Percentiles rank a stretch among this genome's conserved stretches.
Conservation (phyloP, 1,140 invertebrate genomes). For the Brachionus rotundiformis region DNA sequence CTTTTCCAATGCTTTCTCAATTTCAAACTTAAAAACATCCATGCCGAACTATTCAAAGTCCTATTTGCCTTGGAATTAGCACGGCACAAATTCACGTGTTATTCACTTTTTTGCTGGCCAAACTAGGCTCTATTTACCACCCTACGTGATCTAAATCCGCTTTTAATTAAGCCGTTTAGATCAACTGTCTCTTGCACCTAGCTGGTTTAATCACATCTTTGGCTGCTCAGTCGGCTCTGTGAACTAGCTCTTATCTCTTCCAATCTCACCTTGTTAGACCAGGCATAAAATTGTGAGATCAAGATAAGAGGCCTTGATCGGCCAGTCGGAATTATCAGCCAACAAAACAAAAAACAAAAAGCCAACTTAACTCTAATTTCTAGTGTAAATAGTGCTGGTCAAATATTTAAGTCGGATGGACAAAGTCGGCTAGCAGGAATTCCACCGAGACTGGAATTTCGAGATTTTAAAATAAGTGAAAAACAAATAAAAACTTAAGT, state of each 20-base stretch:
- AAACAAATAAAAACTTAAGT: slow-evolving; percentile 45
- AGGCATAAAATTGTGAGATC: slow-evolving; percentile 10
- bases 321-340: background rate
- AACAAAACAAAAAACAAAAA: background rate
- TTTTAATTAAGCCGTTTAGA: slow-evolving; percentile 1
- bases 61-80: slow-evolving; percentile 39
- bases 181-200: background rate
- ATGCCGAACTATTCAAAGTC: background rate
- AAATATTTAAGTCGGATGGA: slow-evolving; percentile 40
- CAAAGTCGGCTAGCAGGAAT: slow-evolving; percentile 1
- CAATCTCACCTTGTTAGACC: slow-evolving; percentile 36
- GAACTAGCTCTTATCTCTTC: slow-evolving; percentile 14
- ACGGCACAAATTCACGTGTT: slow-evolving; percentile 34
- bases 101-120: background rate
- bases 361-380: slow-evolving; percentile 44
- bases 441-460: slow-evolving; percentile 30
- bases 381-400: slow-evolving; percentile 23
- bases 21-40: slow-evolving; percentile 3
- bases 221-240: background rate
- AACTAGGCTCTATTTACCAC: background rate
- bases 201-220: slow-evolving; percentile 23
- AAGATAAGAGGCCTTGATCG: background rate
- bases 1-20: slow-evolving; percentile 8
- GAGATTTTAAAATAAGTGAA: slow-evolving; percentile 40
- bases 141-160: slow-evolving; percentile 33